Evolutionary conservation across 1,140 invertebrate genomes (phyloP).

Genomic region (Dendrolimus kikuchii): DNA sequence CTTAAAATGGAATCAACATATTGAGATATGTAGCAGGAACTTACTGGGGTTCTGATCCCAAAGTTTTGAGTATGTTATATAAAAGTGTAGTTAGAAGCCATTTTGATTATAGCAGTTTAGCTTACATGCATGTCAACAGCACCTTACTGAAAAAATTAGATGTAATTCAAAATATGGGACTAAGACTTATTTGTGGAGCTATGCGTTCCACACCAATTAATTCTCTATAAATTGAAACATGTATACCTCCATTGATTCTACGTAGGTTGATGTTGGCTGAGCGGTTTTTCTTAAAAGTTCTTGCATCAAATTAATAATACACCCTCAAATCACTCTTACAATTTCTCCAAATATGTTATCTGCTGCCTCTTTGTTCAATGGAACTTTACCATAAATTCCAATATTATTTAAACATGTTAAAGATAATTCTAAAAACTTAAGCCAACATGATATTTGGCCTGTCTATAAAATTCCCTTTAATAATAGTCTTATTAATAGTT

Average conservation of each 20-base stretch:
- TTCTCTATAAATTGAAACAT: slow-evolving; percentile 14
- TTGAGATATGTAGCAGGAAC: slow-evolving; percentile 11
- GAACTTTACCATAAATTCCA: too few species aligned
- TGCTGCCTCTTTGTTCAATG: too few species aligned
- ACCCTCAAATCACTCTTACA: too few species aligned
- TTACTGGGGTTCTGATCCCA: slow-evolving; percentile 18
- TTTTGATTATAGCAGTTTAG: slow-evolving; percentile 14
- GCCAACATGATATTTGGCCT: too few species aligned
- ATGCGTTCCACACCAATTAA: slow-evolving; percentile 13
- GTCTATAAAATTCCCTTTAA: too few species aligned
- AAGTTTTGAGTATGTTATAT: slow-evolving; percentile 6
- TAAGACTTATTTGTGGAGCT: slow-evolving; percentile 16
- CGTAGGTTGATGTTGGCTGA: slow-evolving; percentile 3
- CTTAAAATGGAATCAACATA: slow-evolving; percentile 13
- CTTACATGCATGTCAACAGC: slow-evolving; percentile 9
- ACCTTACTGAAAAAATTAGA: slow-evolving; percentile 11
- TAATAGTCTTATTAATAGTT: too few species aligned
- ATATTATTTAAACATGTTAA: too few species aligned
- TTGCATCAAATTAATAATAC: background rate
- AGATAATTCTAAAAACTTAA: too few species aligned
- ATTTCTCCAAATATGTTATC: too few species aligned
- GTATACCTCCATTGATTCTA: slow-evolving; percentile 9
- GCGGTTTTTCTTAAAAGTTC: slow-evolving; percentile 5
- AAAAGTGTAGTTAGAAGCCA: slow-evolving; percentile 15
- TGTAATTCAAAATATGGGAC: slow-evolving; percentile 10